phyloP scores from a whole-genome alignment of 2,888 invertebrate genomes.

The Drosophila cracens region DNA sequence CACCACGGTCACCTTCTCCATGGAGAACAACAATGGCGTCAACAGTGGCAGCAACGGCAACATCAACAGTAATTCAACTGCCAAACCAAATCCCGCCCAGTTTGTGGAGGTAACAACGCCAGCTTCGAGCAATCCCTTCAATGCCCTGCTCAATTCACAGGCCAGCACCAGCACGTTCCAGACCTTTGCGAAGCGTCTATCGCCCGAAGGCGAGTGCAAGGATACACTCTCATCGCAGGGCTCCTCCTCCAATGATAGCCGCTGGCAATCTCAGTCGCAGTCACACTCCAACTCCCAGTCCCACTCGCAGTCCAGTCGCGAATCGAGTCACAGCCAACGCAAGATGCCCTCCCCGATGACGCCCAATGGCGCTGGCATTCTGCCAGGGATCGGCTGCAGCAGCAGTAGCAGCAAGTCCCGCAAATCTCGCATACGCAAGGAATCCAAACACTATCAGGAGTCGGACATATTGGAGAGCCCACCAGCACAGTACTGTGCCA shows the following conservation, averaged over 20 bases:
- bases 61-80: not conserved
- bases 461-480: constrained; percentile 94
- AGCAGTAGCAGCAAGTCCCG: constrained; percentile 83
- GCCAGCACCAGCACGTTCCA: constrained; percentile 85
- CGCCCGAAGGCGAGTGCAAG: constrained; percentile 88
- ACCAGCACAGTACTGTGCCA: constrained; percentile 93
- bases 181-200: constrained; percentile 89
- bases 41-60: not conserved
- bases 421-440: constrained; percentile 86
- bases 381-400: constrained; percentile 61
- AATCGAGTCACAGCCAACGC: constrained; percentile 86
- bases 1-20: constrained; percentile 94
- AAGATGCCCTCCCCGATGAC: constrained; percentile 85
- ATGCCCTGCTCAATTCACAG: constrained; percentile 74
- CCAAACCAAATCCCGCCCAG: constrained; percentile 57
- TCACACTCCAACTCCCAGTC: constrained; percentile 38
- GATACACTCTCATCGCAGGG: constrained; percentile 89
- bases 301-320: constrained; percentile 85
- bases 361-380: constrained; percentile 84
- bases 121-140: constrained; percentile 76
- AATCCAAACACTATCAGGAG: constrained; percentile 90
- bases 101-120: constrained; percentile 85
- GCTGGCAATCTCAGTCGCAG: constrained; percentile 85
- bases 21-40: constrained; percentile 82
- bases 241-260: constrained; percentile 84